Conservation (phyloP, 2,888 invertebrate genomes). For the Acanthococcus lagerstroemiae region DNA sequence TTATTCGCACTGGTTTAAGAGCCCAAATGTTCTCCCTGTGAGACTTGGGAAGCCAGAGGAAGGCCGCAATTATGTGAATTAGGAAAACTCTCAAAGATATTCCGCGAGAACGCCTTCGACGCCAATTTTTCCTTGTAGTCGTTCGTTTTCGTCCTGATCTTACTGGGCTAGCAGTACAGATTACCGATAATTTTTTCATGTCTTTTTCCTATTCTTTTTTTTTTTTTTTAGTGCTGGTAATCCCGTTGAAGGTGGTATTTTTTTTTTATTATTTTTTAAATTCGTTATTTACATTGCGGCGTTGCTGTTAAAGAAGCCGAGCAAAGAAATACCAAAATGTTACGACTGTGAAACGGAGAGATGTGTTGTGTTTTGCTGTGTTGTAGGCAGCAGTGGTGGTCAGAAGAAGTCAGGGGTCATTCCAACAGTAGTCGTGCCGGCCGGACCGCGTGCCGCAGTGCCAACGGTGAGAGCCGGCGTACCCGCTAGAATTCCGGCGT, state of each 20-base stretch:
- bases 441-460: constrained; percentile 17
- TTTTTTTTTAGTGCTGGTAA: constrained; percentile 9
- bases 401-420: constrained; percentile 13
- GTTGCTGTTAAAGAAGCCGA: too few relatives aligned
- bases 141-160: not conserved
- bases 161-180: not conserved
- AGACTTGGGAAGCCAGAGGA: too few relatives aligned
- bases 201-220: too few relatives aligned
- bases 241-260: not conserved
- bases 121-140: too few relatives aligned
- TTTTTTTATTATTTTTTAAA: constrained; percentile 16
- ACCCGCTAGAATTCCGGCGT: constrained; percentile 22
- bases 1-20: too few relatives aligned
- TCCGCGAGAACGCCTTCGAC: too few relatives aligned
- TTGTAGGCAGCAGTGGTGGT: constrained; percentile 9
- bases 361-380: constrained; percentile 28
- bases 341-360: constrained; percentile 24
- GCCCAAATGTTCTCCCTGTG: too few relatives aligned
- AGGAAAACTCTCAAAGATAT: too few relatives aligned
- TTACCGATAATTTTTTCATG: too few relatives aligned
- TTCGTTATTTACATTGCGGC: not conserved
- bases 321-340: too few relatives aligned
- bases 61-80: too few relatives aligned
- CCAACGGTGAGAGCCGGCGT: constrained; percentile 22
- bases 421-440: constrained; percentile 11